Percentiles rank a stretch among this genome's conserved stretches.
Conservation (phyloP, 2,888 invertebrate species). For the Serripes groenlandicus region DNA sequence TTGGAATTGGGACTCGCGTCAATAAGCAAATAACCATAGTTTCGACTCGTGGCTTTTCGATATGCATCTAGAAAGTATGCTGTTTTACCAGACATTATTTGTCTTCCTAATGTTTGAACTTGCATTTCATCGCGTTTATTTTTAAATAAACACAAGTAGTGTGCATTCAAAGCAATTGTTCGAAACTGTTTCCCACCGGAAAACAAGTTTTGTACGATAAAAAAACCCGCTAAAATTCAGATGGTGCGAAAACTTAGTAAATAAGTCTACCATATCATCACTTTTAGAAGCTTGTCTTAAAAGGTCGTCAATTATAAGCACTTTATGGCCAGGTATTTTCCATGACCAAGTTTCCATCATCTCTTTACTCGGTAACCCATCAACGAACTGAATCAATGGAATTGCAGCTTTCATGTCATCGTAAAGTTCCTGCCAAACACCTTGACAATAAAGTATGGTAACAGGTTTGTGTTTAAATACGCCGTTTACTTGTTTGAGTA, state of each 20-base stretch:
- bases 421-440: constrained; percentile 10
- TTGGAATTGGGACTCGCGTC: constrained; percentile 37
- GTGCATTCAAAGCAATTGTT: constrained; percentile 15
- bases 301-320: constrained; percentile 19
- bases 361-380: constrained; percentile 34
- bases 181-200: constrained; percentile 8
- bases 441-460: constrained; percentile 26
- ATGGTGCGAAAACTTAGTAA: neutral
- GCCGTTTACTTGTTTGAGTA: constrained; percentile 13
- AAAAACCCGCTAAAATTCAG: constrained; percentile 5
- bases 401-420: constrained; percentile 23
- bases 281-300: constrained; percentile 22
- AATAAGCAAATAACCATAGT: constrained; percentile 34
- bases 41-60: constrained; percentile 27
- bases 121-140: constrained; percentile 51
- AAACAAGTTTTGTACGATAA: constrained; percentile 13
- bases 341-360: constrained; percentile 16
- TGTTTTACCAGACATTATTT: constrained; percentile 49
- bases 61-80: constrained; percentile 55
- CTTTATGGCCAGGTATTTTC: constrained; percentile 12
- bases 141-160: constrained; percentile 44
- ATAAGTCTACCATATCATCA: constrained; percentile 11
- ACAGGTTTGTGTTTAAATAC: constrained; percentile 34
- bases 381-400: constrained; percentile 25
- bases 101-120: constrained; percentile 52